Percentiles rank a stretch among this genome's conserved stretches.
Conservation (phyloP, 2,797 vertebrate species). For the Chelmon rostratus region DNA sequence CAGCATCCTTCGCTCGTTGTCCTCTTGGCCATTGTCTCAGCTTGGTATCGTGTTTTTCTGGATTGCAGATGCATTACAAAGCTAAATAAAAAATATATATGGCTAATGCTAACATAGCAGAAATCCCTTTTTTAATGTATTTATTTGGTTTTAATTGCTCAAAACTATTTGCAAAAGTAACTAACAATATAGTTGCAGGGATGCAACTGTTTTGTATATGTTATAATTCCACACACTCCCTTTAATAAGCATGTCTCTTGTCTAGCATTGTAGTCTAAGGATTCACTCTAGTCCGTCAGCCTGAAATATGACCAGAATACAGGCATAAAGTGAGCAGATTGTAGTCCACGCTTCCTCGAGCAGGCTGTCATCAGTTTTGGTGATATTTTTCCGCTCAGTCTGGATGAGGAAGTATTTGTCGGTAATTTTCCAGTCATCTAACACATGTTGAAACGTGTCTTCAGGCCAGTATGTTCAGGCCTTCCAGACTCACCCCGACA, state of each 20-base stretch:
- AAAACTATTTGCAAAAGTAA: not conserved
- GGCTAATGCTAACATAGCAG: not conserved
- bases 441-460: constrained; percentile 16
- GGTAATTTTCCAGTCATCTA: not conserved
- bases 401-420: not conserved
- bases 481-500: constrained; percentile 87
- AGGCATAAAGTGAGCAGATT: not conserved
- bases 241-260: too few relatives aligned
- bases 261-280: too few relatives aligned
- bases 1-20: not conserved
- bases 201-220: too few relatives aligned
- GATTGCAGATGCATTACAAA: too few relatives aligned
- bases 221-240: too few relatives aligned
- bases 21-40: too few relatives aligned
- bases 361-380: not conserved
- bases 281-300: too few relatives aligned
- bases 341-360: not conserved
- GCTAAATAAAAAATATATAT: too few relatives aligned
- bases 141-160: not conserved
- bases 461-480: constrained; percentile 96
- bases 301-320: too few relatives aligned
- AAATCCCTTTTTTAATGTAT: not conserved
- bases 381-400: not conserved
- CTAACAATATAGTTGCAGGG: too few relatives aligned
- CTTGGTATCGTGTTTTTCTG: too few relatives aligned